Conservation (phyloP, 2,113 vertebrate species). For the Capreolus pygargus region DNA sequence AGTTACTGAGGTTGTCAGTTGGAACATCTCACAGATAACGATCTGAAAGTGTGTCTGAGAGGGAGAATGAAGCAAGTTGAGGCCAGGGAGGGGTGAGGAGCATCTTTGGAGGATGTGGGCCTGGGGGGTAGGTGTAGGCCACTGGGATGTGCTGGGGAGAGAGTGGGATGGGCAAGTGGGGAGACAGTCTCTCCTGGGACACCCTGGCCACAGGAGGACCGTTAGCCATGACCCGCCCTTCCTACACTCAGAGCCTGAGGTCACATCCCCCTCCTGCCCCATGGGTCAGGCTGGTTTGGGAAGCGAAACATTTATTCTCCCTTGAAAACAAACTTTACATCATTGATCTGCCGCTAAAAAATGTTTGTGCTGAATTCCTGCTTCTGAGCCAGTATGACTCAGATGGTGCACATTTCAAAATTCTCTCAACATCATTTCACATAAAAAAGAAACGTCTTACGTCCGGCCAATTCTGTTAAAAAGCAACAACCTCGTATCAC, state of each 20-base stretch:
- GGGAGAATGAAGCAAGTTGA: background rate
- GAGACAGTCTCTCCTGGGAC: background rate
- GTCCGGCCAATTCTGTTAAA: conserved; percentile 56
- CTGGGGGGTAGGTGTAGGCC: background rate
- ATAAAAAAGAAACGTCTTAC: conserved; percentile 62
- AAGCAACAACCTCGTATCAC: conserved; percentile 62
- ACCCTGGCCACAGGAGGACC: background rate
- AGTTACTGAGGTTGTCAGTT: background rate
- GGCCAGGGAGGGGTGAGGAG: background rate
- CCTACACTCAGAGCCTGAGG: background rate
- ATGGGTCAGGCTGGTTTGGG: conserved; percentile 37
- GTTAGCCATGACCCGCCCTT: background rate
- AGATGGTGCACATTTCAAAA: conserved; percentile 69
- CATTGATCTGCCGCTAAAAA: conserved; percentile 64
- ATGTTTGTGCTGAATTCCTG: conserved; percentile 67
- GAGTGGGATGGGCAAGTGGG: no score
- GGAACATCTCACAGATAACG: background rate
- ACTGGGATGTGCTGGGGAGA: background rate
- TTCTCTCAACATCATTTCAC: conserved; percentile 71
- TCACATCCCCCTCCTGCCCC: background rate
- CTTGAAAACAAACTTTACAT: conserved; percentile 72
- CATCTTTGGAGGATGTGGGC: no score
- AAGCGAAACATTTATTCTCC: conserved; percentile 43
- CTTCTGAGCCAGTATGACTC: conserved; percentile 67
- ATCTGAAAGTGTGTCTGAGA: background rate